A percentile compares a stretch with the other conserved stretches of the same genome.
Conservation (phyloP, 2,113 vertebrate genomes). For the Phycodurus eques region DNA sequence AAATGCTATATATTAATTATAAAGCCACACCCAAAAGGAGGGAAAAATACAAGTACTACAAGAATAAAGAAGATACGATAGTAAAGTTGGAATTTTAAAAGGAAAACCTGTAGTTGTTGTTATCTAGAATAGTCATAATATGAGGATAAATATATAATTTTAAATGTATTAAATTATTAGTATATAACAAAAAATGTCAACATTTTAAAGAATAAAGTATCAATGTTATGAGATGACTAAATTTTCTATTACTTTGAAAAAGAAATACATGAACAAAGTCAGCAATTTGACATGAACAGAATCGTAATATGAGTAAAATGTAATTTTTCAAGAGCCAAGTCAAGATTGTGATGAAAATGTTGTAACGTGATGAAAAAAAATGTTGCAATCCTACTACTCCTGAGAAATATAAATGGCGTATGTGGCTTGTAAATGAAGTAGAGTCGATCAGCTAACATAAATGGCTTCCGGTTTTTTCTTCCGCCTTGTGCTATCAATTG, state of each 20-base stretch:
- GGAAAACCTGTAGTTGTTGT: no score
- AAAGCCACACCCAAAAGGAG: no score
- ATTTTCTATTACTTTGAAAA: no score
- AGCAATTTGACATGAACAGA: no score
- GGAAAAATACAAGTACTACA: no score
- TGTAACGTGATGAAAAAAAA: neutral
- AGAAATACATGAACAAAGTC: no score
- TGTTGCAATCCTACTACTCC: no score
- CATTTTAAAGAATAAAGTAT: neutral
- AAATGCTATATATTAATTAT: no score
- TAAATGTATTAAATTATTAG: neutral
- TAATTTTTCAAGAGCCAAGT: neutral
- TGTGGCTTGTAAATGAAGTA: neutral
- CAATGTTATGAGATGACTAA: neutral
- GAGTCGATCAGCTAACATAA: conserved; percentile 14
- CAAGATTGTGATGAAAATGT: neutral
- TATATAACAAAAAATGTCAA: no score
- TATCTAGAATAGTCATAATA: neutral
- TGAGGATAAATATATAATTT: neutral
- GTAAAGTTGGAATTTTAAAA: no score
- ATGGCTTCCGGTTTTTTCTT: conserved; percentile 64
- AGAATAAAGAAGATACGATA: no score
- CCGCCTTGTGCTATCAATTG: conserved; percentile 8
- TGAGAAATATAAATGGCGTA: neutral
- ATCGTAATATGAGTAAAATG: no score